phyloP scores from a whole-genome alignment of 2,888 invertebrate genomes.

The Oegoconia quadripuncta region DNA sequence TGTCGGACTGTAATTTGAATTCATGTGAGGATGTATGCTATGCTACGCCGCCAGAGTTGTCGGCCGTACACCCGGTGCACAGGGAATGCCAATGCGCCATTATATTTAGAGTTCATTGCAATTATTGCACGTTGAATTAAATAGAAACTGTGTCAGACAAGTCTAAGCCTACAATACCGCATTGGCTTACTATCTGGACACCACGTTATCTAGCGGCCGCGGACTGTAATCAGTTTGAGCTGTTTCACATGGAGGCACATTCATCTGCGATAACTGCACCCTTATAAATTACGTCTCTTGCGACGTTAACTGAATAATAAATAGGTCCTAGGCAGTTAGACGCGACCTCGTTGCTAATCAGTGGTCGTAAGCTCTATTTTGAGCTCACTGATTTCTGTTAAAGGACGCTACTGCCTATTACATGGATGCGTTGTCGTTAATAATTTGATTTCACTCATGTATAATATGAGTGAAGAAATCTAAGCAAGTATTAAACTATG shows the following conservation, averaged over 20 bases:
- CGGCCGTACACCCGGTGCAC: conserved; percentile 41
- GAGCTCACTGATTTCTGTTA: conserved; percentile 20
- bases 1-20: conserved; percentile 59
- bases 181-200: neutral
- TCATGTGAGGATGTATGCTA: conserved; percentile 42
- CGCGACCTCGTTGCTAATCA: conserved; percentile 20
- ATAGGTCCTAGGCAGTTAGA: conserved; percentile 24
- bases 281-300: conserved; percentile 28
- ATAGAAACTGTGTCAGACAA: conserved; percentile 57
- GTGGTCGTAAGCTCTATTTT: conserved; percentile 19
- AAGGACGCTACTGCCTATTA: conserved; percentile 11
- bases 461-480: neutral
- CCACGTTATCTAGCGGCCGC: conserved; percentile 17
- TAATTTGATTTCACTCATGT: conserved; percentile 15
- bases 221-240: conserved; percentile 17
- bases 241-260: conserved; percentile 15
- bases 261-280: conserved; percentile 23
- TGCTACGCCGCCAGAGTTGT: conserved; percentile 39
- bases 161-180: conserved; percentile 6
- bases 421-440: conserved; percentile 18
- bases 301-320: conserved; percentile 30
- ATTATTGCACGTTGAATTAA: conserved; percentile 53
- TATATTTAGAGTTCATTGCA: conserved; percentile 62
- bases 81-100: conserved; percentile 62
- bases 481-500: no score